Conservation (phyloP, 2,797 vertebrate genomes). For the Characodon lateralis region DNA sequence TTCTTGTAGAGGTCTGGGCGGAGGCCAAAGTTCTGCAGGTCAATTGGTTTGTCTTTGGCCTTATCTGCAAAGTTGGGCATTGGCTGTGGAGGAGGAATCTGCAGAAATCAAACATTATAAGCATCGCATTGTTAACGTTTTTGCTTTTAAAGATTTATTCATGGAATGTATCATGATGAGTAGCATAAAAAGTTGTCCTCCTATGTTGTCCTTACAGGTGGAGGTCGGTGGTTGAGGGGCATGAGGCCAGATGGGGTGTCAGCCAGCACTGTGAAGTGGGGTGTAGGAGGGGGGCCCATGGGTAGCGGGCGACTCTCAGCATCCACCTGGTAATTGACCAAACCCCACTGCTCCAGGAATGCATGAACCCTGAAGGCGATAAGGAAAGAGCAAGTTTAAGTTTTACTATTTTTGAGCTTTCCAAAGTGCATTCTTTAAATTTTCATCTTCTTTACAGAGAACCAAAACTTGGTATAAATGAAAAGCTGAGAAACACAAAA, state of each 20-base stretch:
- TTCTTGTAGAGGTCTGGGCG: conserved; percentile 94
- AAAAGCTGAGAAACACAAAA: not conserved
- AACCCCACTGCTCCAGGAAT: conserved; percentile 97
- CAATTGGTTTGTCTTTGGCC: conserved; percentile 90
- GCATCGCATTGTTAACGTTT: not conserved
- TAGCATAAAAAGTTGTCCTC: not conserved
- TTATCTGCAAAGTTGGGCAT: conserved; percentile 95
- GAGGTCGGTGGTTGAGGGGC: conserved; percentile 92
- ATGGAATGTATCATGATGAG: too few relatives aligned
- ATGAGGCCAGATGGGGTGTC: conserved; percentile 95
- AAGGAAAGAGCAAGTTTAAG: not conserved
- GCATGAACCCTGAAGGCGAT: conserved; percentile 87
- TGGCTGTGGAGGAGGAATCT: conserved; percentile 92
- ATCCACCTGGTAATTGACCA: conserved; percentile 98
- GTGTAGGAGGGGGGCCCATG: conserved; percentile 96
- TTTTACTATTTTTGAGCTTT: not conserved
- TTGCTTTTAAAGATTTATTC: not conserved
- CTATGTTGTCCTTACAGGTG: conserved; percentile 79
- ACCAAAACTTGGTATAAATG: not conserved
- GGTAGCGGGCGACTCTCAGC: conserved; percentile 93
- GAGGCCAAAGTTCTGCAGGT: conserved; percentile 96
- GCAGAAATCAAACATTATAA: not conserved
- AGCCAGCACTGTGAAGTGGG: conserved; percentile 95
- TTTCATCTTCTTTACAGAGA: not conserved
- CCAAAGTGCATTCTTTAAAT: not conserved